A percentile compares a stretch with the other conserved stretches of the same genome.
These are phyloP conservation scores for Squalus acanthias DNA, from an alignment of 2,797 vertebrate genomes.

Conservation along the genomic window DNA sequence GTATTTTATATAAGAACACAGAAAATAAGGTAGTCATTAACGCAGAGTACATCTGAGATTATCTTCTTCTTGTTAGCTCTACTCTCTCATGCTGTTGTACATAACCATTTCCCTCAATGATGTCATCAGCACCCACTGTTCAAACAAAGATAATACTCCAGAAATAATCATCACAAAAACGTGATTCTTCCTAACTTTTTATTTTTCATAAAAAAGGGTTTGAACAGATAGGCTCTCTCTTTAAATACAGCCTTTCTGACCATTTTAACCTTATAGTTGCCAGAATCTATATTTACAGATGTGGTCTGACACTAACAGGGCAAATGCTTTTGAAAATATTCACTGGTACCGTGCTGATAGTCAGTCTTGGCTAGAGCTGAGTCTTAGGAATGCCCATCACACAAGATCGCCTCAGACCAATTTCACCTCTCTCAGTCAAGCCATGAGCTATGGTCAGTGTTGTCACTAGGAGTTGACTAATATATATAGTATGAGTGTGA, in stretches of 20 bases:
- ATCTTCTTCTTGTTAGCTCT: not conserved
- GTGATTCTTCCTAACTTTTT: constrained; percentile 39
- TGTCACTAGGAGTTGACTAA: not conserved
- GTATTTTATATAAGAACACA: not conserved
- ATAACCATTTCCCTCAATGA: not conserved
- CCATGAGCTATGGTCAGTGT: not conserved
- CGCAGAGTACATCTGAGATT: not conserved
- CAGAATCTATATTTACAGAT: not conserved
- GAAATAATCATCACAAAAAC: constrained; percentile 43
- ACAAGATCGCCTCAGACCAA: not conserved
- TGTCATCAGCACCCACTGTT: constrained; percentile 38
- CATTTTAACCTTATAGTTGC: not conserved
- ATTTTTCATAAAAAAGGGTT: constrained; percentile 43
- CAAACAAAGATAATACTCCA: constrained; percentile 40
- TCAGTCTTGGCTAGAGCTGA: not conserved
- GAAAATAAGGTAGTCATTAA: not conserved
- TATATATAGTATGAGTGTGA: not conserved
- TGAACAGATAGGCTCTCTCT: constrained; percentile 43
- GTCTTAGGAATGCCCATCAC: not conserved
- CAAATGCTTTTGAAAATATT: not conserved
- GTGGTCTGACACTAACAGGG: not conserved
- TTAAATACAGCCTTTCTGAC: not conserved
- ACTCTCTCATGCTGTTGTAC: not conserved
- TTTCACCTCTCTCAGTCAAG: not conserved
- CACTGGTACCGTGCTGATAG: not conserved